These are phyloP conservation scores for Natator depressus DNA, from an alignment of 2,113 vertebrate genomes.

Conservation along the genomic window DNA sequence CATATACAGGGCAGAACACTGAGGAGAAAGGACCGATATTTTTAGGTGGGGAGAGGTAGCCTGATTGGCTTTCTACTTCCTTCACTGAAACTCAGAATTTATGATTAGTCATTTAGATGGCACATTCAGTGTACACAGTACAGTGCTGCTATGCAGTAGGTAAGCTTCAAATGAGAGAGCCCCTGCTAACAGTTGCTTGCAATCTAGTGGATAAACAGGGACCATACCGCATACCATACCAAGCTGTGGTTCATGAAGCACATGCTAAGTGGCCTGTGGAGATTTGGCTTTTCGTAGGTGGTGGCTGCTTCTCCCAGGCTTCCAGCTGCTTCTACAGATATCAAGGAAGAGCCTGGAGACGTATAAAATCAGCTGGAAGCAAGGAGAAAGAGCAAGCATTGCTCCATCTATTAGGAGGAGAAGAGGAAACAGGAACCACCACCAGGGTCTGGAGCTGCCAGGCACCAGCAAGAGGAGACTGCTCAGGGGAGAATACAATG, in stretches of 20 bases:
- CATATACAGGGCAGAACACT: accelerated
- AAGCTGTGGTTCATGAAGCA: not conserved
- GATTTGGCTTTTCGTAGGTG: not conserved
- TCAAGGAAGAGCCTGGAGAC: not conserved
- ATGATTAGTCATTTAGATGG: not conserved
- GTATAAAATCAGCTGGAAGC: accelerated
- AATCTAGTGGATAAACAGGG: not conserved
- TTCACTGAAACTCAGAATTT: not conserved
- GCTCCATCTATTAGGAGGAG: not conserved
- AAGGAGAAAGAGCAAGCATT: not conserved
- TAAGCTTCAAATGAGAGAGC: not conserved
- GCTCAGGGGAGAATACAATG: not conserved
- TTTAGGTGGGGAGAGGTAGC: not conserved
- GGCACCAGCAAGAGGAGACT: not conserved
- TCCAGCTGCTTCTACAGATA: not conserved
- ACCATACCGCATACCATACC: not conserved
- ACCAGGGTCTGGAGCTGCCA: accelerated
- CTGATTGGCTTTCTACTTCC: not conserved
- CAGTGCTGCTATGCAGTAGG: not conserved
- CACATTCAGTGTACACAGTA: not conserved
- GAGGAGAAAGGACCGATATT: not conserved
- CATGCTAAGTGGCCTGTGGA: accelerated
- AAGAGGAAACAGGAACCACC: not conserved
- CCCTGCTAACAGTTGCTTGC: not conserved
- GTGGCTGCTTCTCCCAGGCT: not conserved